Conservation (phyloP, 2,797 vertebrate species). For the Liparis tanakae region DNA sequence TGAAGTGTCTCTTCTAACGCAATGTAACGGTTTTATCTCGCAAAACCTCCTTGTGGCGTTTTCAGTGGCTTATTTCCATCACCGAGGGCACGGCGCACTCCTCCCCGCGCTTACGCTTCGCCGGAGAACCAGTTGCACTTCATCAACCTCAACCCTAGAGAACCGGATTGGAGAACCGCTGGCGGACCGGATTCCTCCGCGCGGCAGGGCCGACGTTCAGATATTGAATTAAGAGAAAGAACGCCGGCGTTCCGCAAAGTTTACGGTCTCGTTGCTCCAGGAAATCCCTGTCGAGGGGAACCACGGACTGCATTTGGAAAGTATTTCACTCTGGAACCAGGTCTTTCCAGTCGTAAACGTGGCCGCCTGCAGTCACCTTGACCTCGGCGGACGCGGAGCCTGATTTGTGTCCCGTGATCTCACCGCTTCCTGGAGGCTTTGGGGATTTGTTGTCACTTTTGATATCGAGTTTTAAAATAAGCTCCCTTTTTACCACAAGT, state of each 20-base stretch:
- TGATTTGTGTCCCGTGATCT: constrained; percentile 38
- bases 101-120: neutral
- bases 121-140: neutral
- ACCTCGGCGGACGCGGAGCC: constrained; percentile 39
- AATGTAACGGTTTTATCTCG: neutral
- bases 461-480: constrained; percentile 40
- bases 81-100: neutral
- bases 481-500: constrained; percentile 23
- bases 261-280: constrained; percentile 57
- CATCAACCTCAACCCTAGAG: neutral
- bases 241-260: constrained; percentile 26
- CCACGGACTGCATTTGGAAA: constrained; percentile 55
- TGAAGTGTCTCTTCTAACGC: neutral
- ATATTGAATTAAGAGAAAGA: constrained; percentile 40
- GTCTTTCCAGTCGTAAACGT: constrained; percentile 50
- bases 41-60: neutral
- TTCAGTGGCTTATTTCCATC: neutral
- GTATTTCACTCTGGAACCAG: constrained; percentile 50
- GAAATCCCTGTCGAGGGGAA: constrained; percentile 64
- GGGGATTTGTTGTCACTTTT: constrained; percentile 51
- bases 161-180: constrained; percentile 10
- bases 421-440: constrained; percentile 38
- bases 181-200: constrained; percentile 18
- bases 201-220: constrained; percentile 28
- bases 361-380: constrained; percentile 52